These are phyloP conservation scores for Gonioctena quinquepunctata DNA, from an alignment of 1,140 invertebrate genomes.

Conservation along the genomic window DNA sequence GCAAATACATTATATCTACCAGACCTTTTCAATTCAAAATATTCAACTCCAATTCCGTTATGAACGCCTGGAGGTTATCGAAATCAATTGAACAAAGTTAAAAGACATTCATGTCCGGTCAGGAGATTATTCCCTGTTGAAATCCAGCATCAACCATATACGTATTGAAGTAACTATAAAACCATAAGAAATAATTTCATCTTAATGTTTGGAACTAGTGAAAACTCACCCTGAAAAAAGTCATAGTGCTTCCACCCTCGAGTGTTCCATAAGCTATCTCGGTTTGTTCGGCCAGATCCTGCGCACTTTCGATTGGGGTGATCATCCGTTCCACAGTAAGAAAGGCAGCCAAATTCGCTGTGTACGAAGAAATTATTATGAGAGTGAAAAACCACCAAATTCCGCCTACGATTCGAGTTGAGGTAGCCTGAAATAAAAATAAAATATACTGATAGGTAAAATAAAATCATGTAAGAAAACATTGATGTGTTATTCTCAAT, in stretches of 20 bases:
- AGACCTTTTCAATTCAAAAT: too few relatives aligned
- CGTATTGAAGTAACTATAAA: too few relatives aligned
- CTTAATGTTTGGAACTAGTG: background rate
- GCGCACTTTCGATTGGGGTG: constrained; percentile 94
- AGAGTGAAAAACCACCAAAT: constrained; percentile 99
- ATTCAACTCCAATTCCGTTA: too few relatives aligned
- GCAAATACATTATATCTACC: too few relatives aligned
- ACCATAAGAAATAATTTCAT: background rate
- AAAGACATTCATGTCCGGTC: too few relatives aligned
- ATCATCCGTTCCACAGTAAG: constrained; percentile 96
- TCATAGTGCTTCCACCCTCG: constrained; percentile 93
- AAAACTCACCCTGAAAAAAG: constrained; percentile 85
- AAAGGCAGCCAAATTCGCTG: constrained; percentile 95
- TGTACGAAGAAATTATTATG: constrained; percentile 98
- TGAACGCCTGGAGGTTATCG: too few relatives aligned
- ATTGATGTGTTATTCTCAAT: too few relatives aligned
- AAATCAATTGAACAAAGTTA: too few relatives aligned
- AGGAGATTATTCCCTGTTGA: too few relatives aligned
- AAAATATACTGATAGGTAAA: too few relatives aligned
- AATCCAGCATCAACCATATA: too few relatives aligned
- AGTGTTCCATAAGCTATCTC: constrained; percentile 94
- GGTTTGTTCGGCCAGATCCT: constrained; percentile 91
- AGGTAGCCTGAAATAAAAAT: constrained; percentile 85
- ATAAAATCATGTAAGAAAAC: too few relatives aligned
- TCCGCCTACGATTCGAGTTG: constrained; percentile 89